phyloP scores from a whole-genome alignment of 2,888 invertebrate genomes.

The Dione juno region DNA sequence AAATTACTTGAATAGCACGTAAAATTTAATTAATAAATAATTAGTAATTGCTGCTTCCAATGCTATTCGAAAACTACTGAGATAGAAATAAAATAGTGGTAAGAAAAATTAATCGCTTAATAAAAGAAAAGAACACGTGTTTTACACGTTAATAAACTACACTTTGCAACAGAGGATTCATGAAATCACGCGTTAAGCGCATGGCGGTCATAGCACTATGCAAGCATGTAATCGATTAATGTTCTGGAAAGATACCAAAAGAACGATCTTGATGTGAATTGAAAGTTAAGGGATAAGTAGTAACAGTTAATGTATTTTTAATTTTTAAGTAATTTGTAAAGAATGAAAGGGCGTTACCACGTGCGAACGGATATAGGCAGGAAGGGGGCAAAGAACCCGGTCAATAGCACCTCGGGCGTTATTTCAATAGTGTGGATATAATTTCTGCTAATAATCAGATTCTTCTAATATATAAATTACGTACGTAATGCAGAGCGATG shows the following conservation, averaged over 20 bases:
- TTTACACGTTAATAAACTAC: not conserved
- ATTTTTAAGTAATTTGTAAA: not conserved
- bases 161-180: not conserved
- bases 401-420: not conserved
- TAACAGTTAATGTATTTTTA: not conserved
- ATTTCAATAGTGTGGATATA: not conserved
- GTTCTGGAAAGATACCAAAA: conserved; percentile 58
- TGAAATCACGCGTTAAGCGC: conserved; percentile 40
- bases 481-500: not conserved
- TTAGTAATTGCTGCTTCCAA: no score
- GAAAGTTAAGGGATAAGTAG: not conserved
- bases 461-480: not conserved
- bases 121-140: not conserved
- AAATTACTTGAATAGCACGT: no score
- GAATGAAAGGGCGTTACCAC: conserved; percentile 8
- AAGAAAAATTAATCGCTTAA: no score
- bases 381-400: conserved; percentile 19
- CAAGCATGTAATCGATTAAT: conserved; percentile 61
- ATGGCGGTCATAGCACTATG: conserved; percentile 57
- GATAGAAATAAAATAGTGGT: no score
- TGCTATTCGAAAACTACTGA: no score
- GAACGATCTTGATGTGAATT: not conserved
- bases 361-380: conserved; percentile 18
- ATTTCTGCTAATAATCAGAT: not conserved
- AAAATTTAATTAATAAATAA: no score